A percentile compares a stretch with the other conserved stretches of the same genome.
phyloP scores from a whole-genome alignment of 1,140 invertebrate genomes.

The Cyclargus thomasi region DNA sequence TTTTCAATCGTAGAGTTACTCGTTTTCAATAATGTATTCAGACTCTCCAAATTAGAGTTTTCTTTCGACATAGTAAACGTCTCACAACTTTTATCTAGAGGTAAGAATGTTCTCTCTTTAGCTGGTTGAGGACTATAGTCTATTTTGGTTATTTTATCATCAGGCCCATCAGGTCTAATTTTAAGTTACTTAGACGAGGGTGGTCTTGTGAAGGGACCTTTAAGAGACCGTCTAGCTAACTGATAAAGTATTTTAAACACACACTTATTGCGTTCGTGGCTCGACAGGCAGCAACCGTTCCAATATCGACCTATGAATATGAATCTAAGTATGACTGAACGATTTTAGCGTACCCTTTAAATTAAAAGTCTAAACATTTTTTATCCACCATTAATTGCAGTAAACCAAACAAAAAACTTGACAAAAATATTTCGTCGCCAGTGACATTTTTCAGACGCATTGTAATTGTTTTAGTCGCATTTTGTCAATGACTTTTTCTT shows the following conservation, averaged over 20 bases:
- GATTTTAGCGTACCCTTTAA: constrained; percentile 55
- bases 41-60: not conserved
- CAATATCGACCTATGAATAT: constrained; percentile 38
- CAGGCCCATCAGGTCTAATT: constrained; percentile 33
- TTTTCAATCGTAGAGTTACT: constrained; percentile 21
- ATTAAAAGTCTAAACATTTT: constrained; percentile 48
- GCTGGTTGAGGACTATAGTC: not conserved
- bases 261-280: constrained; percentile 58
- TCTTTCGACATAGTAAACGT: not conserved
- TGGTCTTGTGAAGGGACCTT: constrained; percentile 45
- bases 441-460: not conserved
- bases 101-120: not conserved
- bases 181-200: constrained; percentile 33
- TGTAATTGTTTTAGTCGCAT: too few relatives aligned
- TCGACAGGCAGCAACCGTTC: constrained; percentile 48
- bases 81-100: not conserved
- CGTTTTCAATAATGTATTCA: not conserved
- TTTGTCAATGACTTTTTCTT: too few relatives aligned
- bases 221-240: constrained; percentile 46
- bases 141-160: constrained; percentile 28
- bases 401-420: not conserved
- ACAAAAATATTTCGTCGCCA: not conserved
- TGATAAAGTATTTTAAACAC: constrained; percentile 54
- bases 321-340: constrained; percentile 49
- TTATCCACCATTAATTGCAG: not conserved